These are phyloP conservation scores for Peromyscus nudipes DNA, from an alignment of 2,797 vertebrate species.

Conservation along the genomic window DNA sequence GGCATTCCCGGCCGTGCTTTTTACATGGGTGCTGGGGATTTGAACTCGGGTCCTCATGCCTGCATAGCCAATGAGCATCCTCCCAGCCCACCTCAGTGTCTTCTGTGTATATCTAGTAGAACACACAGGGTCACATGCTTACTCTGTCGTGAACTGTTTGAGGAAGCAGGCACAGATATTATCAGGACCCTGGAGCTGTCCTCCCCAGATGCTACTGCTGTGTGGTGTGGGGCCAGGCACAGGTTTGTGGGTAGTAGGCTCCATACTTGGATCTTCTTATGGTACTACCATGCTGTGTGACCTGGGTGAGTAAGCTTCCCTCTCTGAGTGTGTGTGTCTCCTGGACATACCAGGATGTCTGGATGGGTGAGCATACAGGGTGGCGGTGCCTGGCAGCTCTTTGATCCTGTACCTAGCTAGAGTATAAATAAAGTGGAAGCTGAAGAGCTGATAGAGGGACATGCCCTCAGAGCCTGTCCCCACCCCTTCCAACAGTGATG, in stretches of 20 bases:
- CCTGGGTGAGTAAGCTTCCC: background rate
- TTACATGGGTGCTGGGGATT: background rate
- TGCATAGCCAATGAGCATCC: background rate
- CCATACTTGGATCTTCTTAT: background rate
- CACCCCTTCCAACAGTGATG: background rate
- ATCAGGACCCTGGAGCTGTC: rapidly evolving
- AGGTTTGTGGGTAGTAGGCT: rapidly evolving
- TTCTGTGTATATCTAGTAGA: background rate
- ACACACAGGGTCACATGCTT: background rate
- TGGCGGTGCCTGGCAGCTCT: rapidly evolving
- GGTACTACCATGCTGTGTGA: background rate
- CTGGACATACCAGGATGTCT: rapidly evolving
- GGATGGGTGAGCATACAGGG: background rate
- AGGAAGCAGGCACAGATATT: background rate
- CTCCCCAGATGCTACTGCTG: rapidly evolving
- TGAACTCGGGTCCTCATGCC: background rate
- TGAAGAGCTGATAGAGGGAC: background rate
- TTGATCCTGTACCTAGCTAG: too few species aligned
- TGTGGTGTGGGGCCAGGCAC: rapidly evolving
- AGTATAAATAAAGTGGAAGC: background rate
- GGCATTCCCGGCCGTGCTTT: background rate
- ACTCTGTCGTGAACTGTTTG: background rate
- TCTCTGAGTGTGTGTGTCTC: background rate
- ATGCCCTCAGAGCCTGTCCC: background rate
- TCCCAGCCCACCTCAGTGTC: background rate